A percentile compares a stretch with the other conserved stretches of the same genome.
Conservation (phyloP, 2,113 vertebrate species). For the Megaceryle maxima region DNA sequence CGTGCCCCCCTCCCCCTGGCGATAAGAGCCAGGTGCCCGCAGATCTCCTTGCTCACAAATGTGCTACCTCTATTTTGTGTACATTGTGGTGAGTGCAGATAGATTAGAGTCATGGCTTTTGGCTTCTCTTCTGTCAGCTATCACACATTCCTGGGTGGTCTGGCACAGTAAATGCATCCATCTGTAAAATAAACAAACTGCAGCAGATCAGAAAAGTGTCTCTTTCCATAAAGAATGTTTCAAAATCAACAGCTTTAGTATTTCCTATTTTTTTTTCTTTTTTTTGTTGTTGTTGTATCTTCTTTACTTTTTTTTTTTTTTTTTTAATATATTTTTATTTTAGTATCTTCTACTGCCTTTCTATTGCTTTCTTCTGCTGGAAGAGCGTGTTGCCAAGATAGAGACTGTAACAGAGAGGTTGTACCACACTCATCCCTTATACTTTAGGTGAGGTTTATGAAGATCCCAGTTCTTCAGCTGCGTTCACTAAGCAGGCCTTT, state of each 20-base stretch:
- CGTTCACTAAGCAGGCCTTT: neutral
- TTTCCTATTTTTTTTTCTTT: neutral
- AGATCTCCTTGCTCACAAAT: fast-evolving
- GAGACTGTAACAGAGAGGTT: neutral
- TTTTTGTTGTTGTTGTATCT: too few relatives aligned
- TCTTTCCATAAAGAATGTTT: neutral
- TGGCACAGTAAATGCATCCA: neutral
- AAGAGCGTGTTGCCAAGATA: neutral
- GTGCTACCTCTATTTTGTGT: neutral
- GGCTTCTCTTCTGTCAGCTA: neutral
- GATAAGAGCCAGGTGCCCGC: too few relatives aligned
- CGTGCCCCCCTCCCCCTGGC: too few relatives aligned
- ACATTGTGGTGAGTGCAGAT: neutral
- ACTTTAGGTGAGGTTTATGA: neutral
- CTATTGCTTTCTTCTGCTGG: neutral
- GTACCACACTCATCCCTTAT: neutral
- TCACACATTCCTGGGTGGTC: neutral
- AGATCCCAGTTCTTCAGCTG: neutral
- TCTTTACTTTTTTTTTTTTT: too few relatives aligned
- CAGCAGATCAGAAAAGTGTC: neutral
- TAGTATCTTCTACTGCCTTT: neutral
- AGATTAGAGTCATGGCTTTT: neutral
- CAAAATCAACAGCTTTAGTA: neutral
- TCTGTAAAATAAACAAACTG: neutral
- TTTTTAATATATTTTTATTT: too few relatives aligned